Base-by-base conservation (phyloP, 2,888 invertebrate genomes). In the Dromius quadrimaculatus region DNA sequence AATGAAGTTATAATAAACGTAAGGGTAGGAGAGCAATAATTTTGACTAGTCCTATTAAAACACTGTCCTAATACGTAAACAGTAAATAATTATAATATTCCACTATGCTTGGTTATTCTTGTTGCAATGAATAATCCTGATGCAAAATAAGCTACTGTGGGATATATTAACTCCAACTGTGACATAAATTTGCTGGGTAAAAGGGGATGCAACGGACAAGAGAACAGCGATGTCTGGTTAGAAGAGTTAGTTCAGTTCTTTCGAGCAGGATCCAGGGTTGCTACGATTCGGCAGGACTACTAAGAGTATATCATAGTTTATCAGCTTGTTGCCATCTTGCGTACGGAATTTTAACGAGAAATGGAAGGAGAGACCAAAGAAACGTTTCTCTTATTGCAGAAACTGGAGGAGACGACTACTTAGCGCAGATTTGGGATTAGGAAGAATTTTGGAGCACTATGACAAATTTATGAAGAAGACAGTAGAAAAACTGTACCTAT, bases 261-360 rank as follows among this genome's bases (percentile, higher is more conserved):
- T 54, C 22, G 5, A 36, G 36, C 36, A 36, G n/a, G 11, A 11
- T 36, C 36, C n/a, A 36, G 36, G n/a, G 4, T 1, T n/a, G 36
- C 36, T n/a, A 11, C 28, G 47, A 47, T 23, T 47, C n/a, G n/a
- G n/a, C 41, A 17, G 41, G 41, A 41, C 11, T 41, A 41, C 41
- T 4, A 15, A 6, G 65, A 54, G 38, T 65, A 50, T 54, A 65
- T 50, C 50, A 50, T 65, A 65, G 50, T 68, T 68, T 59, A 68
- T 68, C 59, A 68, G 59, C 68, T 32, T 59, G 68, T 59, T 28
- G 57, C 68, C 68, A 68, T 68, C 59, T 68, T 59, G 68, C 43
- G 68, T 68, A 59, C 43, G 57, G 68, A 68, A 68, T 68, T 45
- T 68, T 68, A 68, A 68, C 68, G 50, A 62, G 62, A 9, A 34